Base-by-base conservation (phyloP, 2,113 vertebrate genomes). In the Rynchops niger region DNA sequence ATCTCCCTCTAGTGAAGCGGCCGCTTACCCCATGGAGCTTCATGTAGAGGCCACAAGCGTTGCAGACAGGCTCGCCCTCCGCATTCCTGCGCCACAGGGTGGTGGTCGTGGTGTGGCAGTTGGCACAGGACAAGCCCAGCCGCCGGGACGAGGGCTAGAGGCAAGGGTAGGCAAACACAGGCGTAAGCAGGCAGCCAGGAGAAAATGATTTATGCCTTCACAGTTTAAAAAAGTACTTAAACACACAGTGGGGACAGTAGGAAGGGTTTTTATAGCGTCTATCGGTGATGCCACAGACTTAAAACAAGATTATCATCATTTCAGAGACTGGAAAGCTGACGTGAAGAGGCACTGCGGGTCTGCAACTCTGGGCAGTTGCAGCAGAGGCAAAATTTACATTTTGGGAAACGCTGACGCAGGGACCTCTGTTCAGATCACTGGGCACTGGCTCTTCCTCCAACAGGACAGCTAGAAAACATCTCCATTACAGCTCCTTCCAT, bases 61-160 rank as follows among this genome's bases (percentile, higher is more conserved):
- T 99, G 96, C 99, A 99, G 97, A 99, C 99, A 0, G 99, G 99
- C 94, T 99, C 99, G 0, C 99, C 99, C 95, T 99, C 99, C 1
- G 99, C 99, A 9, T 99, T 99, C 88, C 99, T 98, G 96, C 99
- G 99, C 99, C 99, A 99, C 96, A 99, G 94, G 43, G 99, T 99
- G 79, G 99, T 99, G 56, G 99, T 99, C 70, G 99, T 99, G 78
- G 99, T 99, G 92, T 99, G 99, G 97, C 99, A 99, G 94, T 99
- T 99, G 58, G 99, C 99, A 97, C 99, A 99, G 76, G 99, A 99
- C 95, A 99, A 96, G 61, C 99, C 99, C 91, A 99, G 98, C 89
- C 99, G 98, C 69, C 99, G 98, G 16, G 99, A 99, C 1, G 99
- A 99, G 30, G 99, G 99, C 99, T 99, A 81, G 74, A 86, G 86